Evolutionary conservation across 2,113 vertebrate genomes (phyloP), one percentile per base, ranked within the genome.

Genomic region (Grammomys dolichurus): DNA sequence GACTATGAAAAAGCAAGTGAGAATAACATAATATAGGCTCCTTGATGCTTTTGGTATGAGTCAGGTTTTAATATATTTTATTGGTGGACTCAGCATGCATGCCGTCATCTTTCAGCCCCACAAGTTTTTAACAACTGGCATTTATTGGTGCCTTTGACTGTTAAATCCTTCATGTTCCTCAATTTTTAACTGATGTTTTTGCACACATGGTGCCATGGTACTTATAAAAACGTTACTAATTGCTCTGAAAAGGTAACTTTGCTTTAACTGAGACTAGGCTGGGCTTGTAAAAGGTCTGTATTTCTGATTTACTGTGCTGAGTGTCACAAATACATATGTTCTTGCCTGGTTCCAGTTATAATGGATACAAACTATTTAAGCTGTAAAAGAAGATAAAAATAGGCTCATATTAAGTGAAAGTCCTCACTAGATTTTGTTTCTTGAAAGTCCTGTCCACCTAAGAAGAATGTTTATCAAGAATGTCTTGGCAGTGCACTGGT

Each of bases 181-280:
- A 90, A 67, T 19, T 95, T 92, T 75, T 95, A 94, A 92, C 89
- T 96, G 63, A 88, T 90, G n/a, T 94, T 97, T 70, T 97, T 86
- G 91, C 76, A 86, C 63, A 87, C 28, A 19, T 56, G 91, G 46
- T 95, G 46, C 73, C 54, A 75, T 54, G 86, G 88, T 90, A 54
- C 81, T 97, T 95, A 86, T 76, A 97, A 96, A 97, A 96, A 87
- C 92, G 92, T 69, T 95, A 94, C 69, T 94, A 95, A 97, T 94
- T 95, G 58, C 69, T 76, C 43, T 54, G 80, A 85, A 95, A 91
- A 96, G 92, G 63, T 63, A 93, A 87, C 72, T 80, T 92, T n/a
- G 3, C 36, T 76, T 96, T 97, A n/a, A 95, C 43, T 87, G 86
- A 90, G 91, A 93, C 20, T 81, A 77, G 36, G 69, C 70, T 89